Evolutionary conservation across 2,888 invertebrate species (phyloP), one percentile per base, ranked within the genome.

Genomic region (Agrilus cyanescens): DNA sequence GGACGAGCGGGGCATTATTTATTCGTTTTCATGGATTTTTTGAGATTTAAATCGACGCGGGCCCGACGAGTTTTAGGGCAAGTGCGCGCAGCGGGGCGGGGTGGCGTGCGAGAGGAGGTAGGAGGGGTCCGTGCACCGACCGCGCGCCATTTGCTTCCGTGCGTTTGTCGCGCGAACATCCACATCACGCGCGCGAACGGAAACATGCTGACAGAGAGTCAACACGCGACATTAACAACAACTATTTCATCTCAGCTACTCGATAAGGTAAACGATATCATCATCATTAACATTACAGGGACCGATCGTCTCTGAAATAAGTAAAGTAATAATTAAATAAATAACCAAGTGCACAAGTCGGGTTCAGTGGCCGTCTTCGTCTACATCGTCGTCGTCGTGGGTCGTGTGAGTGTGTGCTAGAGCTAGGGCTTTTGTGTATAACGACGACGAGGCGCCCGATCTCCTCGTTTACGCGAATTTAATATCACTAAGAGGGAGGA

Each of bases 1-100:
- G 32, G 42, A 48, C 50, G 52, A 49, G 55, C 50, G 54, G 52
- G 56, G 57, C 63, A 66, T 65, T 66, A 66, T 68, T 67, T 66
- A 67, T 67, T 66, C 66, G 63, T 65, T 67, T 68, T 64, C 66
- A 67, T 67, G 65, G 66, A 67, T 67, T 67, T 25, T 67, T 67
- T 66, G 67, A 65, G 65, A 66, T 66, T 66, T 61, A 61, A 60
- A 65, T 65, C 69, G 67, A 65, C 69, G 69, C 69, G 68, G 67
- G 68, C 59, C 68, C 56, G 53, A 56, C 40, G 37, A 33, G 47
- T 54, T 59, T 51, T 46, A 43, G 54, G 48, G 47, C 46, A 40
- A 49, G 55, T 57, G 55, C 59, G 66, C 68, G 67, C 67, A 68
- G 57, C 54, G 55, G 58, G 59, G 47, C 51, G 51, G 53, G 59